phyloP scores from a whole-genome alignment of 1,140 invertebrate genomes.

The Hermetia illucens region DNA sequence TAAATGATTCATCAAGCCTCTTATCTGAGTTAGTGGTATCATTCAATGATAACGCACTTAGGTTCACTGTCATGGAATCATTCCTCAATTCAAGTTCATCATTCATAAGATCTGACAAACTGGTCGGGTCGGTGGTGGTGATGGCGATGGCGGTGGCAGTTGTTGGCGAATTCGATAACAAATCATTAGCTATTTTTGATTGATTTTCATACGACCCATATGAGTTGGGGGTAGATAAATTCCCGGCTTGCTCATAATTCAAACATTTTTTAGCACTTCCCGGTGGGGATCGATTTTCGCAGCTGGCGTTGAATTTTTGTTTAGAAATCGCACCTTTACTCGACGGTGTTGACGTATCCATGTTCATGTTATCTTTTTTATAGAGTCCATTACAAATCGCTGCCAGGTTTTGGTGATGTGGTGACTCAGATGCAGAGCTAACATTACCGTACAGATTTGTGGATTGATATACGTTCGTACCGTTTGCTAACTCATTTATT shows the following conservation, averaged over 20 bases:
- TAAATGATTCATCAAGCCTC: conserved; percentile 40
- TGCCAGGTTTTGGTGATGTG: background rate
- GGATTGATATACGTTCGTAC: background rate
- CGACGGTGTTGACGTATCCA: too few relatives aligned
- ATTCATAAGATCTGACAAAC: background rate
- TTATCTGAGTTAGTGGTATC: conserved; percentile 9
- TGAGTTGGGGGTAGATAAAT: too few relatives aligned
- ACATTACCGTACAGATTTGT: background rate
- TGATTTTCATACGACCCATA: too few relatives aligned
- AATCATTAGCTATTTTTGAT: too few relatives aligned
- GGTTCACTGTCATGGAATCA: conserved; percentile 8
- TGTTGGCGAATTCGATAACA: background rate
- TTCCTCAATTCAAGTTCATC: background rate
- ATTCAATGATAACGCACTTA: conserved; percentile 18
- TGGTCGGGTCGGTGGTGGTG: background rate
- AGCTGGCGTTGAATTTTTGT: background rate
- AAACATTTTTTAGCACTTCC: background rate
- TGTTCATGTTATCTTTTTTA: conserved; percentile 3
- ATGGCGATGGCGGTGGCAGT: background rate
- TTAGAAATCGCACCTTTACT: conserved; percentile 1
- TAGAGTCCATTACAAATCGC: conserved; percentile 3
- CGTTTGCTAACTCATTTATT: conserved; percentile 2
- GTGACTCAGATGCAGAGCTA: background rate
- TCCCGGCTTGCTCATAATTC: background rate
- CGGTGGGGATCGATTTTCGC: background rate